Evolutionary conservation across 2,113 vertebrate species (phyloP).

Genomic region (Pitta sordida): DNA sequence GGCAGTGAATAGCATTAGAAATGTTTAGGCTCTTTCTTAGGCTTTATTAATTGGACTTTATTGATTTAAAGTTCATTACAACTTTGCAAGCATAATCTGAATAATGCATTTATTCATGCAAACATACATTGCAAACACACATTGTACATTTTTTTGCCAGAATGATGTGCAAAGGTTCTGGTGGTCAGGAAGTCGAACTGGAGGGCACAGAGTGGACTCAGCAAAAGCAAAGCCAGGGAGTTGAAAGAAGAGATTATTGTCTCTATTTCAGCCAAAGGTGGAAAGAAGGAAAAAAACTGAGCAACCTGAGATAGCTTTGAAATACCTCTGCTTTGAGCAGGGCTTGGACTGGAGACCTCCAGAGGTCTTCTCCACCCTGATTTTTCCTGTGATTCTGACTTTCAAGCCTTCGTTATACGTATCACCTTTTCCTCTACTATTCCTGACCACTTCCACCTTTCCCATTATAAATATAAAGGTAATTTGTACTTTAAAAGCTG

Average conservation of each 20-base stretch:
- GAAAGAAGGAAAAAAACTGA: neutral
- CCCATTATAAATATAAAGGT: neutral
- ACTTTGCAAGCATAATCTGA: neutral
- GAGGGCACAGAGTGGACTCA: neutral
- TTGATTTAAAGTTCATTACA: neutral
- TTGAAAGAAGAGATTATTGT: neutral
- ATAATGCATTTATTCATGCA: neutral
- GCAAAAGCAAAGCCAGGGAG: neutral
- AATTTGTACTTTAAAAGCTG: neutral
- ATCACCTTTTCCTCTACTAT: neutral
- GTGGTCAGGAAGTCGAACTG: neutral
- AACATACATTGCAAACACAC: neutral
- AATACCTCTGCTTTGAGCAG: neutral
- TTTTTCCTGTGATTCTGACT: neutral
- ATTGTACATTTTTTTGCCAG: neutral
- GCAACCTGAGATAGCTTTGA: neutral
- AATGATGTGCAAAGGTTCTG: neutral
- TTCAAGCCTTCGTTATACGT: accelerated
- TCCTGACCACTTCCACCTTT: neutral
- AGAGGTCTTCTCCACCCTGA: neutral
- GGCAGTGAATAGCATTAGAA: neutral
- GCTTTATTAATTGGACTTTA: neutral
- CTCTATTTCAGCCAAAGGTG: neutral
- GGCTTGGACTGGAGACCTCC: neutral
- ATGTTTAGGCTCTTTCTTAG: neutral